Conservation (phyloP, 2,113 vertebrate genomes). For the Paramormyrops kingsleyae region DNA sequence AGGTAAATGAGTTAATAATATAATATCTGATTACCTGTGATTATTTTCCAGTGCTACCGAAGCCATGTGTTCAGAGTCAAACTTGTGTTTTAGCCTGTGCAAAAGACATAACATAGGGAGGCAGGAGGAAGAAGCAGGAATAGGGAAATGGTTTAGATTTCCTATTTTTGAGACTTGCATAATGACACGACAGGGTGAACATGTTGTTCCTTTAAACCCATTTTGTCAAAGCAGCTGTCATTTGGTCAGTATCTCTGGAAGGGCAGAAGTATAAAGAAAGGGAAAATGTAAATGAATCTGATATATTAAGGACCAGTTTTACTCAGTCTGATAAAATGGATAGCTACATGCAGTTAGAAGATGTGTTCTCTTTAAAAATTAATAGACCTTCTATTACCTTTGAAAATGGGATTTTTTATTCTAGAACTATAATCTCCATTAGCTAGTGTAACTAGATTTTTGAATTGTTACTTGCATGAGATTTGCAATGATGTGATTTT, state of each 20-base stretch:
- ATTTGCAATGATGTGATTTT: background rate
- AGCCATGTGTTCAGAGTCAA: background rate
- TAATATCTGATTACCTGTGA: background rate
- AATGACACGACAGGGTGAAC: background rate
- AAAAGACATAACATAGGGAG: background rate
- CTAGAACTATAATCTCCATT: background rate
- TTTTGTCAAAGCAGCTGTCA: background rate
- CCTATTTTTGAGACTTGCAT: background rate
- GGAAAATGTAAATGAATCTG: conserved; percentile 1
- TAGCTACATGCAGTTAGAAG: background rate
- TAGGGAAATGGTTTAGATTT: background rate
- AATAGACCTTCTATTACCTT: background rate
- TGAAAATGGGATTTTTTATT: background rate
- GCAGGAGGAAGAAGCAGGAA: background rate
- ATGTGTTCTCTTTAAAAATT: background rate
- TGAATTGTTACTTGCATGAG: background rate
- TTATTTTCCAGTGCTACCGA: background rate
- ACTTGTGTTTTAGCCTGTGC: background rate
- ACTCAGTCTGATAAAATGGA: background rate
- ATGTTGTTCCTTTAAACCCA: background rate
- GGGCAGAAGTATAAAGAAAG: background rate
- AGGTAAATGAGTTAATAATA: background rate
- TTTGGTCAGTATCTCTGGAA: background rate
- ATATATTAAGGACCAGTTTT: background rate
- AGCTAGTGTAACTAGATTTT: background rate